phyloP scores from a whole-genome alignment of 2,797 vertebrate species.

The Gorsachius magnificus region DNA sequence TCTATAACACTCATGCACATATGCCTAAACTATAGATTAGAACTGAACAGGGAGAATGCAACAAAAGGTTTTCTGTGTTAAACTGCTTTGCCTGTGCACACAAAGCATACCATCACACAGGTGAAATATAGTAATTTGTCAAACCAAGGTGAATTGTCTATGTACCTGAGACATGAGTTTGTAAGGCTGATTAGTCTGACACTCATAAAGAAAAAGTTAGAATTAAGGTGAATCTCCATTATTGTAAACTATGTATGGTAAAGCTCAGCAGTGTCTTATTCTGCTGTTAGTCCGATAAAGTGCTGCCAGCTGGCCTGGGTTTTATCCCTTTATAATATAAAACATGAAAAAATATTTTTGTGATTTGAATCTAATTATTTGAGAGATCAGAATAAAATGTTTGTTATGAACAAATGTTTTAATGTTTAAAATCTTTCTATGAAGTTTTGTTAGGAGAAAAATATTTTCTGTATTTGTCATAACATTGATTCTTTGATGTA shows the following conservation, averaged over 20 bases:
- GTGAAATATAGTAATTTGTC: not conserved
- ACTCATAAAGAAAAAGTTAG: not conserved
- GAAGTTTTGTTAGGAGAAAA: not conserved
- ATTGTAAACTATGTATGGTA: accelerated
- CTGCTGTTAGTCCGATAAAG: not conserved
- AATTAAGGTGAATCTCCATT: not conserved
- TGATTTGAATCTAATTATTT: not conserved
- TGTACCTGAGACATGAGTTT: not conserved
- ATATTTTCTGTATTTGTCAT: not conserved
- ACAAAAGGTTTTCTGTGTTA: not conserved
- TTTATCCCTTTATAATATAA: not conserved
- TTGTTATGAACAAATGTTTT: not conserved
- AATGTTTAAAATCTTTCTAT: not conserved
- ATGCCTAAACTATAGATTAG: not conserved
- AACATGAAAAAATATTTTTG: not conserved
- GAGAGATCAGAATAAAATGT: not conserved
- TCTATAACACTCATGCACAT: not conserved
- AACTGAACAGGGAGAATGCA: not conserved
- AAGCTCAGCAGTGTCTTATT: not conserved
- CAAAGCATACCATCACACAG: not conserved
- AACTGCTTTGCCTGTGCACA: not conserved
- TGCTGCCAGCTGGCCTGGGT: not conserved
- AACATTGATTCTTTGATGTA: constrained; percentile 17
- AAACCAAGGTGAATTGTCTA: not conserved
- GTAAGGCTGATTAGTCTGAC: not conserved